These are phyloP conservation scores for Benthosema pterotum DNA, from an alignment of 2,797 vertebrate genomes.

Conservation along the genomic window DNA sequence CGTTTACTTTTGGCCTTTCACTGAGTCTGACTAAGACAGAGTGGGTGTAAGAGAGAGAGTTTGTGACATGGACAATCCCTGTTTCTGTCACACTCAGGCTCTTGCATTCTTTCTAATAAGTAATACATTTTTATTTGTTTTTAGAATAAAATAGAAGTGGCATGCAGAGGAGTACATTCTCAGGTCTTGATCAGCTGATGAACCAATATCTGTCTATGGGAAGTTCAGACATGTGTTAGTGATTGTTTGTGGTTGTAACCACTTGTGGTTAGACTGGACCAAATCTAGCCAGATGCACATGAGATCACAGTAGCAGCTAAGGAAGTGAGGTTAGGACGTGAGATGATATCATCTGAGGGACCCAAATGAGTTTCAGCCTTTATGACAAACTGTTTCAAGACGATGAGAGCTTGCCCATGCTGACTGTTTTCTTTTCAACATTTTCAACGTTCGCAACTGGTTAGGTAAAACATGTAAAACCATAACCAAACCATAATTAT, in stretches of 20 bases:
- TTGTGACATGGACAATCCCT: no score
- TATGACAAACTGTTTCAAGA: neutral
- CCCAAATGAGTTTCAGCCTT: constrained; percentile 20
- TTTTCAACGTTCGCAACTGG: no score
- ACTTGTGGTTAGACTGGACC: neutral
- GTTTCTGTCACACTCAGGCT: neutral
- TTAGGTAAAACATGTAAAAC: no score
- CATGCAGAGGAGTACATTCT: constrained; percentile 9
- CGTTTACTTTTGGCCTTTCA: neutral
- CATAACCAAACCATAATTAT: no score
- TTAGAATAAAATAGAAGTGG: no score
- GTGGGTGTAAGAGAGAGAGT: no score
- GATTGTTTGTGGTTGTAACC: neutral
- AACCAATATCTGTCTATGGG: neutral
- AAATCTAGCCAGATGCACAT: neutral
- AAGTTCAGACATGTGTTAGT: no score
- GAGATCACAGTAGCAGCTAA: neutral
- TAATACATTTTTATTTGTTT: no score
- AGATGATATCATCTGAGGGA: constrained; percentile 23
- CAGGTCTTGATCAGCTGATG: constrained; percentile 22
- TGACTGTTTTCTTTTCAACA: no score
- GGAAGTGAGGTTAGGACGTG: constrained; percentile 10
- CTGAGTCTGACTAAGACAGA: no score
- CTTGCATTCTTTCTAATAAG: neutral
- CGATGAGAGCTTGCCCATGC: neutral